A percentile compares a stretch with the other conserved stretches of the same genome.
Conservation (phyloP, 1,140 invertebrate genomes). For the Drosophila ananassae region DNA sequence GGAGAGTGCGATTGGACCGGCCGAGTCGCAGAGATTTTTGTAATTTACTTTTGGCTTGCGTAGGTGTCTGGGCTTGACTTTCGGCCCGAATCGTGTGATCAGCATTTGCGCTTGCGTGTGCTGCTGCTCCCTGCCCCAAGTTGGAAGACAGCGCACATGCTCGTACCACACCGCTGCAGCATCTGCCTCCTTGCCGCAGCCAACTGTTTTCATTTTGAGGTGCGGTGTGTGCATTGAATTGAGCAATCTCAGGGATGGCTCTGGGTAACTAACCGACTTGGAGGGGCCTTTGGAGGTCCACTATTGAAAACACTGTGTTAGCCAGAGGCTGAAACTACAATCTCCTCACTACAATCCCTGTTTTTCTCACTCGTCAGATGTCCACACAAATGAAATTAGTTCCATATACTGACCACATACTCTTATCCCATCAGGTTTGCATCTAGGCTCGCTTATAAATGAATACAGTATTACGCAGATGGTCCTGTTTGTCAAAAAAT, state of each 20-base stretch:
- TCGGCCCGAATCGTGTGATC: conserved; percentile 30
- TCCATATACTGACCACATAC: too few species aligned
- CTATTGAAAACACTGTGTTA: conserved; percentile 15
- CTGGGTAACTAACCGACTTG: too few species aligned
- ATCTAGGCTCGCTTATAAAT: too few species aligned
- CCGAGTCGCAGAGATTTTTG: conserved; percentile 5
- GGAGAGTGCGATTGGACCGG: conserved; percentile 5
- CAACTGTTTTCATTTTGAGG: conserved; percentile 48
- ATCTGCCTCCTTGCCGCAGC: conserved; percentile 17
- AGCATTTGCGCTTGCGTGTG: conserved; percentile 33
- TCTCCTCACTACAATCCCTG: too few species aligned
- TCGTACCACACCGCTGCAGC: conserved; percentile 12
- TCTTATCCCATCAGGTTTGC: too few species aligned
- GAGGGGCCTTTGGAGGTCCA: neutral
- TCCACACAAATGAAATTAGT: too few species aligned
- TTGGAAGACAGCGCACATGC: conserved; percentile 2
- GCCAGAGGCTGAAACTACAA: conserved; percentile 25
- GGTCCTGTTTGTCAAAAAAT: too few species aligned
- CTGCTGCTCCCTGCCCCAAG: conserved; percentile 29
- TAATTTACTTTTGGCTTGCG: conserved; percentile 45
- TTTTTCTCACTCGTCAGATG: too few species aligned
- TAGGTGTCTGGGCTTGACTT: conserved; percentile 37
- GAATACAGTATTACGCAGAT: too few species aligned
- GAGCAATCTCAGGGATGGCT: conserved; percentile 53
- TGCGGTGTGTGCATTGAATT: conserved; percentile 71